Conservation (phyloP, 1,140 invertebrate species). For the Zaprionus inermis region DNA sequence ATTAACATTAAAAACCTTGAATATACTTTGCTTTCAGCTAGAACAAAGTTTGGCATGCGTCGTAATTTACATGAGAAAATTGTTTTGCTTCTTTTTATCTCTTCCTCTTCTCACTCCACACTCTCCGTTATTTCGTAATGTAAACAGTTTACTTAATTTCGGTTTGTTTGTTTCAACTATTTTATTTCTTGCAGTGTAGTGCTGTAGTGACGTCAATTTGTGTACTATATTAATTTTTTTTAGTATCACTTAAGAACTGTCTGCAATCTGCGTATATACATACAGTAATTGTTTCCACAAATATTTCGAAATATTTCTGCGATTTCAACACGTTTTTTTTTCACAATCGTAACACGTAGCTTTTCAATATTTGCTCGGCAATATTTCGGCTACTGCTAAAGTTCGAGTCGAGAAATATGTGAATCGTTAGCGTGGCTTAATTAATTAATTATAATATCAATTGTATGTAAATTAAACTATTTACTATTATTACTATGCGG, state of each 20-base stretch:
- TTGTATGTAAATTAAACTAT: slow-evolving; percentile 44
- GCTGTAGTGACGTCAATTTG: slow-evolving; percentile 67
- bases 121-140: slow-evolving; percentile 47
- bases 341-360: slow-evolving; percentile 19
- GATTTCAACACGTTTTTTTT: slow-evolving; percentile 11
- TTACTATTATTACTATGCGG: slow-evolving; percentile 53
- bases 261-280: slow-evolving; percentile 15
- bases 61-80: slow-evolving; percentile 47
- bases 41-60: slow-evolving; percentile 61
- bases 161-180: slow-evolving; percentile 59
- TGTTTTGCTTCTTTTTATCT: slow-evolving; percentile 22
- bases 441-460: slow-evolving; percentile 47
- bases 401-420: slow-evolving; percentile 36
- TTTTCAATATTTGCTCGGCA: slow-evolving; percentile 27
- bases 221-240: slow-evolving; percentile 41
- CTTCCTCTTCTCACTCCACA: slow-evolving; percentile 50
- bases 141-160: slow-evolving; percentile 35
- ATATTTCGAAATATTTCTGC: slow-evolving; percentile 11
- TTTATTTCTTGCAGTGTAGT: slow-evolving; percentile 64
- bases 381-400: slow-evolving; percentile 41
- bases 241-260: slow-evolving; percentile 51
- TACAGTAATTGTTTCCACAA: slow-evolving; percentile 31
- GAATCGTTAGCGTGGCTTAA: slow-evolving; percentile 27
- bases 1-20: slow-evolving; percentile 73
- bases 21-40: slow-evolving; percentile 39